Percentiles rank a stretch among this genome's conserved stretches.
Conservation (phyloP, 2,113 vertebrate genomes). For the Panurus biarmicus region DNA sequence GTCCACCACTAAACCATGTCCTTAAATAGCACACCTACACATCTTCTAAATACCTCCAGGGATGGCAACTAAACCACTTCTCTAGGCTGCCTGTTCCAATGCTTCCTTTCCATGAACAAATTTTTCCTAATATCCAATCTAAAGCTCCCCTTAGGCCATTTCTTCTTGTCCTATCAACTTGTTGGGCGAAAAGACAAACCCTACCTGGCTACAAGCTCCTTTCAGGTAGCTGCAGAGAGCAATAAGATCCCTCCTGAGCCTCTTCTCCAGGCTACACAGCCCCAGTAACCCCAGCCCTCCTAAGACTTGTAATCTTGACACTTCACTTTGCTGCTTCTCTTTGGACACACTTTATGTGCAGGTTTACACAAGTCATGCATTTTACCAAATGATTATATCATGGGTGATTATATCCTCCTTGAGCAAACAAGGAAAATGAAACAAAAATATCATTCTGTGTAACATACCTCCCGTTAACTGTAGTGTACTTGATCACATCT, state of each 20-base stretch:
- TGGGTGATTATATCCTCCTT: not conserved
- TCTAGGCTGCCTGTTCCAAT: not conserved
- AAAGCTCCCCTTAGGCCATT: not conserved
- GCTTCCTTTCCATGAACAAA: not conserved
- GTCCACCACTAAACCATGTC: not conserved
- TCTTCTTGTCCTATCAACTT: not conserved
- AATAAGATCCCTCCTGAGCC: not conserved
- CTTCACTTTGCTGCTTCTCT: not conserved
- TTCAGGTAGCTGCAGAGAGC: not conserved
- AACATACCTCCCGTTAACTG: slow-evolving; percentile 84
- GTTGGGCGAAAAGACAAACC: not conserved
- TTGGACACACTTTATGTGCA: not conserved
- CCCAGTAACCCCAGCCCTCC: not conserved
- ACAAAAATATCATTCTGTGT: not conserved
- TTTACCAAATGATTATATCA: not conserved
- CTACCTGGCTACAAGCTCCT: not conserved
- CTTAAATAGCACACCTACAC: not conserved
- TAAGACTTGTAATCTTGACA: not conserved
- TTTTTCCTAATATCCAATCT: not conserved
- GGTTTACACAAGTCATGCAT: not conserved
- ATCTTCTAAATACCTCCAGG: not conserved
- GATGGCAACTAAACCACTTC: not conserved
- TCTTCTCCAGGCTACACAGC: not conserved
- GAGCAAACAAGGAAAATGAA: not conserved
- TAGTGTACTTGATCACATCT: slow-evolving; percentile 80